Conservation (phyloP, 2,797 vertebrate genomes). For the Danio albolineatus region DNA sequence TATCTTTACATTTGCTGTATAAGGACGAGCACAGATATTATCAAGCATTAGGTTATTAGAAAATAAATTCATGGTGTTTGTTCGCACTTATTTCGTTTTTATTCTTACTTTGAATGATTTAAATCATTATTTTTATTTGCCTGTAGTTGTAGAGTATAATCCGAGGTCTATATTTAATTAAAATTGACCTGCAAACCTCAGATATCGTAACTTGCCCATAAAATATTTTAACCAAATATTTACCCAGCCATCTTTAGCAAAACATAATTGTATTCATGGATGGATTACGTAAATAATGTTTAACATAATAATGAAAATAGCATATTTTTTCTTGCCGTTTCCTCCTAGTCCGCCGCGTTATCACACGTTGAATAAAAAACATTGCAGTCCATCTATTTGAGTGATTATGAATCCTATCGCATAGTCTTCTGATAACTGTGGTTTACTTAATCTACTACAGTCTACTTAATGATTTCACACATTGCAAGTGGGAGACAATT, state of each 20-base stretch:
- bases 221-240: background rate
- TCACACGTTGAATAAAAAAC: background rate
- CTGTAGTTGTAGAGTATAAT: background rate
- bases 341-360: background rate
- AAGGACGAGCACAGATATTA: background rate
- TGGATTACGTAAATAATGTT: background rate
- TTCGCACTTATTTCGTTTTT: background rate
- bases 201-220: background rate
- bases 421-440: slow-evolving; percentile 13
- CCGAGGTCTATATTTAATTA: background rate
- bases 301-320: background rate
- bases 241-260: background rate
- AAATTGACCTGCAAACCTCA: background rate
- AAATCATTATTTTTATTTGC: background rate
- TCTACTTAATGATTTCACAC: background rate
- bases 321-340: background rate
- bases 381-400: background rate
- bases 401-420: slow-evolving; percentile 13
- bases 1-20: background rate
- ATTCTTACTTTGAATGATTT: background rate
- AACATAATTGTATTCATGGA: background rate
- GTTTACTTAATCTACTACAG: background rate
- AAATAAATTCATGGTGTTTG: background rate
- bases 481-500: background rate
- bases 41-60: background rate